Evolutionary conservation across 2,113 vertebrate species (phyloP).

Genomic region (Struthidea cinerea): DNA sequence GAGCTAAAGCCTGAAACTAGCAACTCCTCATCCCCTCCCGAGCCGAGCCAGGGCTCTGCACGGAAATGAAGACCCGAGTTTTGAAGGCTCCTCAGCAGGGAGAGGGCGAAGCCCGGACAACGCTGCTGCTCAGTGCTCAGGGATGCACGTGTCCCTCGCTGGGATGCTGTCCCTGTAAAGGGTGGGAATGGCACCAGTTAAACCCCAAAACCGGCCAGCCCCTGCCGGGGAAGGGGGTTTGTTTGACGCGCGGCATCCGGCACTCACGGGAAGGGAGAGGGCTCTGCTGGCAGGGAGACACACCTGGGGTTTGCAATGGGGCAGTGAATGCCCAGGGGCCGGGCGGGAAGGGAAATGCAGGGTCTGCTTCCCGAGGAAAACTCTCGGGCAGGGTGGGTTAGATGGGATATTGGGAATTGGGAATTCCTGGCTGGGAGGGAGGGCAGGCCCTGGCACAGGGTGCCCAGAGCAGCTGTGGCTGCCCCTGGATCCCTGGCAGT

Average conservation of each 20-base stretch:
- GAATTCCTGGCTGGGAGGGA: not conserved
- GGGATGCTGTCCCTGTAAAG: conserved; percentile 60
- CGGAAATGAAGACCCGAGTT: not conserved
- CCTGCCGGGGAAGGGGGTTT: conserved; percentile 1
- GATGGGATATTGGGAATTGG: not conserved
- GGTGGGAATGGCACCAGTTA: conserved; percentile 47
- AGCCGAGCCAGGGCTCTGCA: not conserved
- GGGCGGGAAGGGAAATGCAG: not conserved
- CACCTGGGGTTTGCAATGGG: not conserved
- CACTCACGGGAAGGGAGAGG: not conserved
- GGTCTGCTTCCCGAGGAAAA: not conserved
- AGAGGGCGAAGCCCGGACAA: not conserved
- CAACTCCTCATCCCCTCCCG: conserved; percentile 48
- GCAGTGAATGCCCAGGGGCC: not conserved
- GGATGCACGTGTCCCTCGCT: conserved; percentile 49
- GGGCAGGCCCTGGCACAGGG: not conserved
- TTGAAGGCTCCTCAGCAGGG: not conserved
- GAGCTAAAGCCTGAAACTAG: conserved; percentile 66
- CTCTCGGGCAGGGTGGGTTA: not conserved
- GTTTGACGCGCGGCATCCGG: not conserved
- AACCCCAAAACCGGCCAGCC: conserved; percentile 43
- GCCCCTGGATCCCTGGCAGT: not conserved
- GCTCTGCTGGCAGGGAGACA: not conserved
- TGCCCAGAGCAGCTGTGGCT: not conserved
- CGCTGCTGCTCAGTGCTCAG: conserved; percentile 49